Conservation (phyloP, 2,113 vertebrate species). For the Thomomys bottae region DNA sequence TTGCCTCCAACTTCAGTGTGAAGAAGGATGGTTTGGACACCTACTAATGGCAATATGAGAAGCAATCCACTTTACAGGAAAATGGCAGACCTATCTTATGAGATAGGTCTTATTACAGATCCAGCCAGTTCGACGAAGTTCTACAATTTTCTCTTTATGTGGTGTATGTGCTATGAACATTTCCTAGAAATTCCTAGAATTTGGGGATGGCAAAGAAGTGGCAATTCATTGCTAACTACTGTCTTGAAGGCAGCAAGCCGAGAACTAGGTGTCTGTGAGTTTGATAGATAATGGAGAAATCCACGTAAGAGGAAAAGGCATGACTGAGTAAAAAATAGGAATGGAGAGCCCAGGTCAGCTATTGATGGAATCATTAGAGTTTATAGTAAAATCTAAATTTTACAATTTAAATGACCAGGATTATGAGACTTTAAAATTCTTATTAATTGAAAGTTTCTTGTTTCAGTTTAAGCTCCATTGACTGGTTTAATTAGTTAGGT, state of each 20-base stretch:
- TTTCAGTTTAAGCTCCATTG: neutral
- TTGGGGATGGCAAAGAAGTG: neutral
- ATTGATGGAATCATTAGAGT: no score
- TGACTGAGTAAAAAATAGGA: neutral
- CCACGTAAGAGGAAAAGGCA: neutral
- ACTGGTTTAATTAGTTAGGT: neutral
- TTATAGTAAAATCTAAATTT: neutral
- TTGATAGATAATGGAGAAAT: accelerated
- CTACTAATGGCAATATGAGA: neutral
- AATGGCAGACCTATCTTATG: neutral
- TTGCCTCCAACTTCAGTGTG: neutral
- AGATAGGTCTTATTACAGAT: no score
- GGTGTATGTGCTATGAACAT: neutral
- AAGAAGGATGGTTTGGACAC: neutral
- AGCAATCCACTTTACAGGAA: neutral
- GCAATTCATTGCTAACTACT: no score
- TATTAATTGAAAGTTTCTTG: neutral
- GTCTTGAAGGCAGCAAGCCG: neutral
- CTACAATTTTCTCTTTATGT: neutral
- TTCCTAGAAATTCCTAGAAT: neutral
- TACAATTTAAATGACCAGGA: neutral
- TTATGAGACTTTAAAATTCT: neutral
- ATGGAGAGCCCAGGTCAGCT: neutral
- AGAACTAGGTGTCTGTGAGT: neutral
- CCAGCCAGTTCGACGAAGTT: neutral